A percentile compares a stretch with the other conserved stretches of the same genome.
Evolutionary conservation across 2,797 vertebrate genomes (phyloP).

Genomic region (Acipenser ruthenus): DNA sequence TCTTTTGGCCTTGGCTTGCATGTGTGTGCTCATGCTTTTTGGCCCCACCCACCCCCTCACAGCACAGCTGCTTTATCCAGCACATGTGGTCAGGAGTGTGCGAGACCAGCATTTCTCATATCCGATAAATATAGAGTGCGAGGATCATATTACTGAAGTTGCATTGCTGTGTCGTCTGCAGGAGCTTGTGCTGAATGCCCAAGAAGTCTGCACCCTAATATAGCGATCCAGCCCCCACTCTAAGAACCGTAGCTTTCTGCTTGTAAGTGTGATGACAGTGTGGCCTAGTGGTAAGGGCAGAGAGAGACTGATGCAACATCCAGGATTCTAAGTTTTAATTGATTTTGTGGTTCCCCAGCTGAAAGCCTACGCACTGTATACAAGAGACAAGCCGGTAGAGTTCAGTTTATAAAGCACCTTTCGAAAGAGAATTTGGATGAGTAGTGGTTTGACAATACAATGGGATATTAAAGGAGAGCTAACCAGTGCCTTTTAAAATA

Average conservation of each 20-base stretch:
- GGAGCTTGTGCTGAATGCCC: neutral
- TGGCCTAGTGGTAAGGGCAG: neutral
- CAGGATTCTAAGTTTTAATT: too few species aligned
- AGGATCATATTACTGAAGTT: constrained; percentile 4
- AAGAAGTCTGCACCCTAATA: neutral
- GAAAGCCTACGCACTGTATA: too few species aligned
- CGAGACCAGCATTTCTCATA: constrained; percentile 9
- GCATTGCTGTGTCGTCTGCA: neutral
- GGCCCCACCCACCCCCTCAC: neutral
- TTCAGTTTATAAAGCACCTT: too few species aligned
- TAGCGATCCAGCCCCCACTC: neutral
- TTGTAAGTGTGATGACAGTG: neutral
- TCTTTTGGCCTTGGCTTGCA: too few species aligned
- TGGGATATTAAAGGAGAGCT: too few species aligned
- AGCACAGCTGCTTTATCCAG: constrained; percentile 9
- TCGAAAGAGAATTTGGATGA: too few species aligned
- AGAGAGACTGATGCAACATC: too few species aligned
- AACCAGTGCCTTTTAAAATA: too few species aligned
- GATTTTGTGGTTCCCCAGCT: too few species aligned
- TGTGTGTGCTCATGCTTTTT: too few species aligned
- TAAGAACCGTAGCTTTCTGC: neutral
- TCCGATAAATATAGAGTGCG: neutral
- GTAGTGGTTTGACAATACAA: too few species aligned
- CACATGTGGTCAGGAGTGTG: constrained; percentile 12
- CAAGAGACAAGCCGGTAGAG: too few species aligned